A percentile compares a stretch with the other conserved stretches of the same genome.
Conservation (phyloP, 2,888 invertebrate species). For the Torymus tubicola region DNA sequence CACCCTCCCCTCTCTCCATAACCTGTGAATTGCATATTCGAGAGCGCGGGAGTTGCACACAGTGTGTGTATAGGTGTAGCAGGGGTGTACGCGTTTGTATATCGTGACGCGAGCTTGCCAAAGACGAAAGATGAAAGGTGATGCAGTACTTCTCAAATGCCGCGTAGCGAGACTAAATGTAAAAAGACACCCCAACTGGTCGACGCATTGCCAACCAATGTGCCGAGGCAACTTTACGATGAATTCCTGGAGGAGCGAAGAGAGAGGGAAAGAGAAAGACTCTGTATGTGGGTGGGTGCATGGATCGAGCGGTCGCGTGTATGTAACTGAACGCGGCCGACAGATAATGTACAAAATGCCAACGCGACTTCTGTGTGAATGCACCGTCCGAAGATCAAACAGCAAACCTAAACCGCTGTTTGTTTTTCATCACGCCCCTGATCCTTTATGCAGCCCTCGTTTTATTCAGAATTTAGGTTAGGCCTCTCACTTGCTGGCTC, state of each 20-base stretch:
- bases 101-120: conserved; percentile 58
- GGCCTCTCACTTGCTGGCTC: conserved; percentile 59
- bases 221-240: conserved; percentile 8
- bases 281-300: background rate
- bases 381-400: conserved; percentile 75
- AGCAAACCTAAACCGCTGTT: conserved; percentile 76
- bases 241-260: conserved; percentile 50
- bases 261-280: background rate
- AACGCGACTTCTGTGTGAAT: conserved; percentile 74
- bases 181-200: conserved; percentile 19
- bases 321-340: conserved; percentile 67
- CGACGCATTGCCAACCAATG: conserved; percentile 29
- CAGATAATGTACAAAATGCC: conserved; percentile 71
- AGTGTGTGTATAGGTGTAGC: background rate
- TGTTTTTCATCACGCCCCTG: conserved; percentile 76
- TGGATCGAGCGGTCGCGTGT: conserved; percentile 19
- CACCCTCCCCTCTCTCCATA: conserved; percentile 40
- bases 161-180: conserved; percentile 55
- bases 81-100: too few species aligned
- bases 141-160: conserved; percentile 70
- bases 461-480: conserved; percentile 76
- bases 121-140: conserved; percentile 69
- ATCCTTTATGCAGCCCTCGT: conserved; percentile 74
- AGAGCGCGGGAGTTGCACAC: background rate
- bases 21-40: conserved; percentile 13